Evolutionary conservation across 2,113 vertebrate species (phyloP), one percentile per base, ranked within the genome.

Genomic region (Chroicocephalus ridibundus): DNA sequence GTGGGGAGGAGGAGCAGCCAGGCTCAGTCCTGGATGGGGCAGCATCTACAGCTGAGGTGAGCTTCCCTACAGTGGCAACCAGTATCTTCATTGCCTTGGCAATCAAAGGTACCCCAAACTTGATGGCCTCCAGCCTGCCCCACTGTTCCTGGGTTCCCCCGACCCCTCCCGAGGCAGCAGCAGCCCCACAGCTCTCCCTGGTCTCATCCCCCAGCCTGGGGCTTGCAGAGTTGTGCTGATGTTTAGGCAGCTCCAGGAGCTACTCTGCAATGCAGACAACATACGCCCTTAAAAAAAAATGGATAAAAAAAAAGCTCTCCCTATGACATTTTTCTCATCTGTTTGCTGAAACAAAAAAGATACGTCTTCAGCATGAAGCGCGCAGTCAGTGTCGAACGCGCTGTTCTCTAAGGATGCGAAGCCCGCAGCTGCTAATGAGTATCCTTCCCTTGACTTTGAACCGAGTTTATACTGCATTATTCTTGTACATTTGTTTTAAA

Each of bases 401-500:
- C 14, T 51, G 49, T 42, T 84, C 78, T 87, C 69, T 44, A 36
- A 60, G 58, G 58, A 74, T 84, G 69, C 0, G 0, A 77, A 87
- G 75, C 51, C 42, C 71, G 36, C 24, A 34, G 60, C 3, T 74
- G 82, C 84, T 93, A 87, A 82, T 31, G 79, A 86, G 47, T 64
- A 70, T 54, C 71, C 75, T 93, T 91, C 36, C 57, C 58, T 42
- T 90, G 66, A 93, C 75, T 93, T 82, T 88, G 86, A 95, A 87
- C 49, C 0, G 15, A 55, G 25, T 68, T 93, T 58, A 54, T 32
- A 66, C 62, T 16, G 66, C 75, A 15, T 91, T 90, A 91, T 93
- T 88, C 82, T 69, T 64, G 74, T 34, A 72, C 78, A 47, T 90
- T 78, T 72, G 58, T 91, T 94, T 95, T 91, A 94, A 87, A 61